phyloP scores from a whole-genome alignment of 2,797 vertebrate species.

The Poecilia picta region DNA sequence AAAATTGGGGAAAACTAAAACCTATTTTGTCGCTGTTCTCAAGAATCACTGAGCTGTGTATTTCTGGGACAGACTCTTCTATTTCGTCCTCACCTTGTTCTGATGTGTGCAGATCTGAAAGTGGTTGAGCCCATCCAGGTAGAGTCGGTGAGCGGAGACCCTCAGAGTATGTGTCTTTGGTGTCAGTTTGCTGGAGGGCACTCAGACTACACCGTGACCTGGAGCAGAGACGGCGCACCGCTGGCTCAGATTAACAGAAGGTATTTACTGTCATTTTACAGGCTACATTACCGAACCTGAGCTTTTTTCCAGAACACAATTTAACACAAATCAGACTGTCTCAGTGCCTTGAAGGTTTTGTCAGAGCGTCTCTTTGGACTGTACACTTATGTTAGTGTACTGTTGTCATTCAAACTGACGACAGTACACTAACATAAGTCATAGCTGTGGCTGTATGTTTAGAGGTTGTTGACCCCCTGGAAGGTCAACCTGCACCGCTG shows the following conservation, averaged over 20 bases:
- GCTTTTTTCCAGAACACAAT: background rate
- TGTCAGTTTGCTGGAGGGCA: conserved; percentile 88
- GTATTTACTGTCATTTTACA: conserved; percentile 52
- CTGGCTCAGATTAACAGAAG: conserved; percentile 85
- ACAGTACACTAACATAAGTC: background rate
- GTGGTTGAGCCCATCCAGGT: conserved; percentile 88
- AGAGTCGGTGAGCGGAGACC: conserved; percentile 79
- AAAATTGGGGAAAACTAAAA: too few relatives aligned
- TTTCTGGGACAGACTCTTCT: background rate
- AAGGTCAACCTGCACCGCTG: background rate
- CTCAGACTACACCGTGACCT: conserved; percentile 83
- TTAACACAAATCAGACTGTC: background rate
- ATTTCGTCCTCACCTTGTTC: background rate
- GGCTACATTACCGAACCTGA: too few relatives aligned
- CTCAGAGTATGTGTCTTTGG: conserved; percentile 87
- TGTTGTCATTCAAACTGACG: background rate
- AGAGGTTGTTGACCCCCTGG: background rate
- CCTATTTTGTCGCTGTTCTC: too few relatives aligned
- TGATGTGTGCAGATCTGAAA: conserved; percentile 78
- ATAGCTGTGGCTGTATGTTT: background rate
- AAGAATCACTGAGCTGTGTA: too few relatives aligned
- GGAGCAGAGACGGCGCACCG: conserved; percentile 85
- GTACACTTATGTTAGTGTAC: too few relatives aligned
- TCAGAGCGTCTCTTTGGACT: background rate
- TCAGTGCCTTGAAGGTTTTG: background rate